Conservation (phyloP, 2,888 invertebrate species). For the Selenia dentaria region DNA sequence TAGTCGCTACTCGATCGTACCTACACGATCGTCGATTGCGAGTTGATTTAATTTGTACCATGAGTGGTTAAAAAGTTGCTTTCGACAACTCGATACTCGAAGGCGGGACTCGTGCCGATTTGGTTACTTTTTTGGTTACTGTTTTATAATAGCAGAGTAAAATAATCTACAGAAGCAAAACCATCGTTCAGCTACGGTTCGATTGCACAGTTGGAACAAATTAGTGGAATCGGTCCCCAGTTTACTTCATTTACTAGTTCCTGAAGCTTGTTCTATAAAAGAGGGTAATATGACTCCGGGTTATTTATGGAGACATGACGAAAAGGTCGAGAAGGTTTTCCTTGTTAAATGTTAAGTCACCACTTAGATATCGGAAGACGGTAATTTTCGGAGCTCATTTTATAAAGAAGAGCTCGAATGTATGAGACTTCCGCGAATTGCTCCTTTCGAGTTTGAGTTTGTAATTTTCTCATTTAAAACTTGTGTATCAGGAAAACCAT, state of each 20-base stretch:
- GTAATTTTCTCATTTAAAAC: constrained; percentile 14
- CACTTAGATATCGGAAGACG: constrained; percentile 19
- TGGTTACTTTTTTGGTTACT: no score
- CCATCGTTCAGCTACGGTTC: no score
- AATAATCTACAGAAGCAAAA: no score
- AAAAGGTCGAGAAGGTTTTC: constrained; percentile 26
- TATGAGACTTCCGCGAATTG: constrained; percentile 18
- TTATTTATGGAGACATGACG: constrained; percentile 44
- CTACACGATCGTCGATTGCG: no score
- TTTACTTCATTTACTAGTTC: constrained; percentile 56
- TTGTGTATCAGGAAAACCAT: neutral
- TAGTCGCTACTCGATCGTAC: no score
- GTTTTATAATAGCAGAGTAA: no score
- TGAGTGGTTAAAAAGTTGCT: no score
- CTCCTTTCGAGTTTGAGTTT: constrained; percentile 5
- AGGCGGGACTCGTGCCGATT: no score
- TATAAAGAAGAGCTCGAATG: constrained; percentile 17
- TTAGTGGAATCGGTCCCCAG: constrained; percentile 37
- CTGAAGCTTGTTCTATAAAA: constrained; percentile 41
- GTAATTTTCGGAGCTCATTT: constrained; percentile 22
- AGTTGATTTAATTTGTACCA: no score
- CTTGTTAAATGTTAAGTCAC: constrained; percentile 27
- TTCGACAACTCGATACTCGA: no score
- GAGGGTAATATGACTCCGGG: constrained; percentile 41
- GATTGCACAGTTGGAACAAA: no score